Base-by-base conservation (phyloP, 2,888 invertebrate species). In the Alloplasta piceator region DNA sequence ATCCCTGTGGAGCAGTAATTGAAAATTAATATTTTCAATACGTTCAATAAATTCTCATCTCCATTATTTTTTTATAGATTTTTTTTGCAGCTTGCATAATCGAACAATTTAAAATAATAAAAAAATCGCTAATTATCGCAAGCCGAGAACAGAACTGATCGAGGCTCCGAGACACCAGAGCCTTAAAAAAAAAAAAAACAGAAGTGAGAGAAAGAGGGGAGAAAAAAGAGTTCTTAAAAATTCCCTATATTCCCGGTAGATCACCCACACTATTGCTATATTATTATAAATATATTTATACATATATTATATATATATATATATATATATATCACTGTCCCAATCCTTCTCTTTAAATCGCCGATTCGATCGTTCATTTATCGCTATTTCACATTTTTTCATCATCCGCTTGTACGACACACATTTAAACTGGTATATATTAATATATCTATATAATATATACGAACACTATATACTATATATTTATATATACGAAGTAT, bases 151-250 rank as follows among this genome's bases (percentile, higher is more conserved):
- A 79, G 76, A 77, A 79, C 79, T 86, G 87, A 84, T 90, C 89
- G 84, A 90, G 89, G 84, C 87, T 90, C 85, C 88, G 85, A 87
- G 90, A 87, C 87, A 86, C 78, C 63, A 63, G 48, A 26, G 43
- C 43, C 52, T 7, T n/a, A n/a, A 66, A 67, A 64, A 58, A 60
- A 56, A 48, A 52, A 6, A 43, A 68, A 26, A 41, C 39, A 55
- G 38, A n/a, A 60, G 52, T 55, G 55, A 77, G 43, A 71, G 38
- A 67, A 52, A 73, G 50, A 41, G 56, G 41, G 60, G 73, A 76
- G 68, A 36, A 55, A 36, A 72, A 64, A 77, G 43, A 61, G n/a
- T 63, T 79, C 61, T 60, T 64, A 68, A 60, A 60, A 68, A 55
- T 58, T 70, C 73, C 58, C 52, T 10, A 60, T 39, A 71, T 64